Conservation (phyloP, 2,797 vertebrate genomes). For the Mus minutoides region DNA sequence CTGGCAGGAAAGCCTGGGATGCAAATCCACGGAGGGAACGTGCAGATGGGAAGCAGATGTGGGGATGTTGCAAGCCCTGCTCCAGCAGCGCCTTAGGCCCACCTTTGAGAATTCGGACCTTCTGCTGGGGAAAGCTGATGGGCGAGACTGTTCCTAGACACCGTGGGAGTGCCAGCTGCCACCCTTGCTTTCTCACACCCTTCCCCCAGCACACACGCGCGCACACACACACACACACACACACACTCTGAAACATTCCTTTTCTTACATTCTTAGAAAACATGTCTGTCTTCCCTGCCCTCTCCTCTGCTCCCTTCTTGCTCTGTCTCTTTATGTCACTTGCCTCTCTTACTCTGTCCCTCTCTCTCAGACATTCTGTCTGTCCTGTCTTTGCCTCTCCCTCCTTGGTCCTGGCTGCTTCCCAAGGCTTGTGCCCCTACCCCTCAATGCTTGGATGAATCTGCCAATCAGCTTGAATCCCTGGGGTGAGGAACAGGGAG, state of each 20-base stretch:
- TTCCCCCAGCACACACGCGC: neutral
- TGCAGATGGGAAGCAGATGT: slow-evolving; percentile 80
- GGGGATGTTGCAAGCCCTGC: slow-evolving; percentile 11
- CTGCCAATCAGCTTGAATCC: slow-evolving; percentile 70
- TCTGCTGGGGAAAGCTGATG: slow-evolving; percentile 3
- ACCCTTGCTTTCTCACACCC: neutral
- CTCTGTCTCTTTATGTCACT: neutral
- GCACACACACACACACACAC: neutral
- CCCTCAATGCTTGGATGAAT: slow-evolving; percentile 70
- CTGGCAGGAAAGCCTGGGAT: slow-evolving; percentile 60
- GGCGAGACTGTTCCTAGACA: neutral
- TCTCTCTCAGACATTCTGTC: slow-evolving; percentile 54
- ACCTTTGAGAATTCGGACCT: slow-evolving; percentile 52
- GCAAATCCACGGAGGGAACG: slow-evolving; percentile 52
- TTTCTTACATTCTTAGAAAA: neutral
- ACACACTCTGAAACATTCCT: neutral
- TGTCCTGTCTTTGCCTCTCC: slow-evolving; percentile 46
- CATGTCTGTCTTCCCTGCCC: neutral
- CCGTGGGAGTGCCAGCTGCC: neutral
- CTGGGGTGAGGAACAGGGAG: slow-evolving; percentile 74
- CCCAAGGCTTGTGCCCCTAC: slow-evolving; percentile 74
- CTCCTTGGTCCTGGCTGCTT: slow-evolving; percentile 51
- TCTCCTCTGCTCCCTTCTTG: neutral
- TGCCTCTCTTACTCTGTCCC: neutral
- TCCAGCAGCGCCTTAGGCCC: neutral